Evolutionary conservation across 2,888 invertebrate genomes (phyloP), one percentile per base, ranked within the genome.

Genomic region (Nomada ferruginata): DNA sequence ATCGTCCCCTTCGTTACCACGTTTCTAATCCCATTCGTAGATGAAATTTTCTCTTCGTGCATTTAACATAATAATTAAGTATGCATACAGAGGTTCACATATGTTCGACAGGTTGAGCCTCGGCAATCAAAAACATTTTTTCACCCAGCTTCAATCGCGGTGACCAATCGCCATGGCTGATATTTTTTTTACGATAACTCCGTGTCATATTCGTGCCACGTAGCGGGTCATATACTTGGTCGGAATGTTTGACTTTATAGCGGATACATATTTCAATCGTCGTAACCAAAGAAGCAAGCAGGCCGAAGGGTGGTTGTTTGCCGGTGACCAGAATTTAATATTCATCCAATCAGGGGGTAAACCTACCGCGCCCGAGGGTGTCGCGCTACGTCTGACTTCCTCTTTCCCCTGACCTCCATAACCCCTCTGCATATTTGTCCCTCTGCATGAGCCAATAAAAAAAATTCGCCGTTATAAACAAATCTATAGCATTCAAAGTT

Each of bases 211-310:
- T 91, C 89, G 81, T 73, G 79, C 79, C 91, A 87, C 89, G 90
- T 87, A 88, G 68, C 74, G 83, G 85, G 88, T 88, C 89, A 87
- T 88, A 88, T 88, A 89, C 90, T 90, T 85, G 78, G 89, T 77
- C 59, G 85, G 84, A 85, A 87, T 92, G 92, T 93, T 93, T 93
- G 90, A 92, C 91, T 93, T 93, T 79, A 82, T 85, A 85, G 86
- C 89, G 92, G 92, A 91, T 92, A 92, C 92, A 93, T 93, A 92
- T 93, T 92, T 93, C 93, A 92, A 92, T 93, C 92, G 91, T 89
- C 84, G 85, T 87, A 85, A 78, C 83, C 85, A 82, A 84, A 86
- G 85, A 83, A 84, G 84, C 76, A 73, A 82, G 85, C 76, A 74
- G 79, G 69, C 53, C 69, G 79, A 65, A 75, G 78, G 76, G 77